Evolutionary conservation across 2,113 vertebrate species (phyloP), one percentile per base, ranked within the genome.

Genomic region (Apaloderma vittatum): DNA sequence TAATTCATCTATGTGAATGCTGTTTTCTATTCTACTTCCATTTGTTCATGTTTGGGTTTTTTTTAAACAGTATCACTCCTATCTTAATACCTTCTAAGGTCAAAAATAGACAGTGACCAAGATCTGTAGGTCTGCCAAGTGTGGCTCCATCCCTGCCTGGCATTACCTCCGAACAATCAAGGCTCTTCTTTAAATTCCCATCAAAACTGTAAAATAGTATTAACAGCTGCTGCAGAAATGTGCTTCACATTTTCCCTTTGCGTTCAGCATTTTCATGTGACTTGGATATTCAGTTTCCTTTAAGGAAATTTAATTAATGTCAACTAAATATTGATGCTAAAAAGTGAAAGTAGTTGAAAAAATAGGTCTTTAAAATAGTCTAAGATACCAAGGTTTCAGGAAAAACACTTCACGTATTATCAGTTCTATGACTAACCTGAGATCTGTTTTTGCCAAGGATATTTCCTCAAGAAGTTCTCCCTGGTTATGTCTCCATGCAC

Each of bases 251-350:
- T 75, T 93, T 75, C 16, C n/a, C 26, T 80, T 94, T 78, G 30
- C 13, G 34, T 55, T 77, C 54, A 84, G 18, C 12, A 19, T 84
- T 86, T 72, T 55, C 40, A 51, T 49, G 13, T n/a, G 43, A 84
- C 10, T 51, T 88, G 27, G 30, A 20, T 57, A 92, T 95, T 92
- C 95, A 73, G 90, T 89, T 96, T 87, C 22, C 11, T 86, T 37
- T 40, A 78, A 71, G 86, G 97, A 62, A 89, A 92, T 34, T 6
- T 59, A 5, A 7, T 43, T 93, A 70, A 45, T 62, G 51, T 81
- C 83, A 91, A 12, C 71, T 94, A 81, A 80, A 49, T 70, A 66
- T 6, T 36, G 30, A 10, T 82, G n/a, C 55, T 68, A 83, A 63
- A 61, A 86, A 91, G 30, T n/a, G 51, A 58, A 78, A 57, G 14